phyloP scores from a whole-genome alignment of 2,113 vertebrate genomes.

The Campylorhamphus procurvoides region DNA sequence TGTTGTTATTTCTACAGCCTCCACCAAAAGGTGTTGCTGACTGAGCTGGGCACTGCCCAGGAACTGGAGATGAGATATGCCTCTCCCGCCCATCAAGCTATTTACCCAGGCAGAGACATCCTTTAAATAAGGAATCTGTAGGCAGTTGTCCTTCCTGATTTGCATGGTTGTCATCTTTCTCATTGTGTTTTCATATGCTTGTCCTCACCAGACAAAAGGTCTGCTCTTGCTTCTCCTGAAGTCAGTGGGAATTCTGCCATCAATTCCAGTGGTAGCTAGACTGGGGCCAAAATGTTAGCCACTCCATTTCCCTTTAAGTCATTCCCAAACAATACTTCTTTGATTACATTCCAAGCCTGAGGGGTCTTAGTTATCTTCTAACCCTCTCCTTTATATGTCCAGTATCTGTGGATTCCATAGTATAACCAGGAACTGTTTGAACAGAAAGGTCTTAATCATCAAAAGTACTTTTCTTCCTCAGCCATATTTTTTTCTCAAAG shows the following conservation, averaged over 20 bases:
- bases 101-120: neutral
- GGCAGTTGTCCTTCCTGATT: constrained; percentile 37
- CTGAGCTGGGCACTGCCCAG: neutral
- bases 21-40: neutral
- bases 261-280: constrained; percentile 5
- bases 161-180: constrained; percentile 47
- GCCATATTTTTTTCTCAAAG: constrained; percentile 53
- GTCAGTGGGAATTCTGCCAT: constrained; percentile 48
- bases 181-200: neutral
- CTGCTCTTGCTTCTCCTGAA: constrained; percentile 5
- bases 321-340: constrained; percentile 61
- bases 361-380: constrained; percentile 53
- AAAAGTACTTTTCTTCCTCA: constrained; percentile 57
- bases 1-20: neutral
- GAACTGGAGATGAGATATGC: neutral
- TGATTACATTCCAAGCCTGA: constrained; percentile 51
- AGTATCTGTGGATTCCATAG: constrained; percentile 57
- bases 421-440: constrained; percentile 50
- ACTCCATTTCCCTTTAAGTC: constrained; percentile 47
- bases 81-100: neutral
- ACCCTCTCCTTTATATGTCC: constrained; percentile 31
- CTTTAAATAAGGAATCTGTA: constrained; percentile 6
- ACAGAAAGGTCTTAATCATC: constrained; percentile 49
- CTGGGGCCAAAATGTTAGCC: constrained; percentile 22
- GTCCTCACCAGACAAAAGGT: constrained; percentile 37